Evolutionary conservation across 2,113 vertebrate species (phyloP).

Genomic region (Perca flavescens): DNA sequence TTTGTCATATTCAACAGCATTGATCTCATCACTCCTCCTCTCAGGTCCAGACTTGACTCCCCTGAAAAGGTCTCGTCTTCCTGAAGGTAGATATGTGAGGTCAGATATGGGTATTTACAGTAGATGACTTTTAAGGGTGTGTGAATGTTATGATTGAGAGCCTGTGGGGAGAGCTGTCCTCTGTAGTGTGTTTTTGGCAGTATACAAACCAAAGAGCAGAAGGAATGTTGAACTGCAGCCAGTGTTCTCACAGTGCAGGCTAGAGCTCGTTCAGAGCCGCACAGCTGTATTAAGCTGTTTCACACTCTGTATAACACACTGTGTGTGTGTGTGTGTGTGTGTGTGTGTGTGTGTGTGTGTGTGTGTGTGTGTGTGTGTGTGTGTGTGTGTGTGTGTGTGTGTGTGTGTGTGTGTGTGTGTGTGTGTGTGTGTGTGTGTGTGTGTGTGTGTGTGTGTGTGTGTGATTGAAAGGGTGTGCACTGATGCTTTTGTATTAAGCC

Average conservation of each 20-base stretch:
- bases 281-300: conserved; percentile 74
- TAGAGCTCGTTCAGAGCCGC: conserved; percentile 59
- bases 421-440: background rate
- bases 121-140: conserved; percentile 39
- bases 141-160: conserved; percentile 61
- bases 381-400: background rate
- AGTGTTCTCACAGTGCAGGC: conserved; percentile 75
- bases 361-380: background rate
- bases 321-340: conserved; percentile 20
- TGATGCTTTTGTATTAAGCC: conserved; percentile 37
- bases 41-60: conserved; percentile 38
- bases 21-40: background rate
- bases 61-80: conserved; percentile 33
- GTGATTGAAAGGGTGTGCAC: conserved; percentile 8
- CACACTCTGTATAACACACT: conserved; percentile 57
- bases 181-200: conserved; percentile 66
- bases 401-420: background rate
- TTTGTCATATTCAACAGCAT: conserved; percentile 1
- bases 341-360: background rate
- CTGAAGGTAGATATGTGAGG: conserved; percentile 36
- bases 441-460: background rate
- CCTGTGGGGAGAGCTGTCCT: conserved; percentile 61
- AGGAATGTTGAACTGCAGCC: conserved; percentile 78
- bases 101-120: conserved; percentile 25
- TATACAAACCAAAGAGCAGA: conserved; percentile 60